A percentile compares a stretch with the other conserved stretches of the same genome.
Evolutionary conservation across 1,140 invertebrate genomes (phyloP).

Genomic region (Lethrus apterus): DNA sequence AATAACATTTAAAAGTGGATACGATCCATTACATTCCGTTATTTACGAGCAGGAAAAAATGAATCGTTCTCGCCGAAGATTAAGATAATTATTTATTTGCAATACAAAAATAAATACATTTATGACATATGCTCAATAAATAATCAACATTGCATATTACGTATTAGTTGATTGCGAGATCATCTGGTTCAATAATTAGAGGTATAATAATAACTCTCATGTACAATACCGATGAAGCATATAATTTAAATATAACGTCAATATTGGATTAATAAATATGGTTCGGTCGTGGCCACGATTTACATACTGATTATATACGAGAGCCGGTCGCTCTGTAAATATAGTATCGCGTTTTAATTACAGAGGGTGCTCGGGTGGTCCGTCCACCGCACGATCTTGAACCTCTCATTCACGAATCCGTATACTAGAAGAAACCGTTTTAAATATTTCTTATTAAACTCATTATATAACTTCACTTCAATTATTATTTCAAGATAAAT

Average conservation of each 20-base stretch:
- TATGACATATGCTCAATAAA: conserved; percentile 6
- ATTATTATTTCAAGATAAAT: no score
- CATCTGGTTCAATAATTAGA: conserved; percentile 22
- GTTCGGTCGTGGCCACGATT: conserved; percentile 35
- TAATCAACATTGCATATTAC: conserved; percentile 5
- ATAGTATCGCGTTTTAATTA: conserved; percentile 34
- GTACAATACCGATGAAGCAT: conserved; percentile 25
- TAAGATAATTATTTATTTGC: no score
- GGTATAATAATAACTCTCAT: conserved; percentile 23
- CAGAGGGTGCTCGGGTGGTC: conserved; percentile 34
- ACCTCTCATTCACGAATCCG: conserved; percentile 31
- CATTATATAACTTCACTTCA: no score
- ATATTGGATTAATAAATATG: conserved; percentile 39
- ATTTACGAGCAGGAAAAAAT: no score
- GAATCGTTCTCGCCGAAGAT: no score
- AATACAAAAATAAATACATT: conserved; percentile 9
- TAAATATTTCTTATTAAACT: no score
- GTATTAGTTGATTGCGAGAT: conserved; percentile 14
- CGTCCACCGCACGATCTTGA: conserved; percentile 28
- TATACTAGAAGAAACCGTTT: no score
- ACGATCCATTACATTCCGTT: no score
- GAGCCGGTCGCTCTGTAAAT: conserved; percentile 23
- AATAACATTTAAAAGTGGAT: no score
- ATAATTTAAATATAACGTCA: conserved; percentile 36
- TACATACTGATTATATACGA: conserved; percentile 37